Evolutionary conservation across 1,140 invertebrate genomes (phyloP).

Genomic region (Reticulitermes speratus): DNA sequence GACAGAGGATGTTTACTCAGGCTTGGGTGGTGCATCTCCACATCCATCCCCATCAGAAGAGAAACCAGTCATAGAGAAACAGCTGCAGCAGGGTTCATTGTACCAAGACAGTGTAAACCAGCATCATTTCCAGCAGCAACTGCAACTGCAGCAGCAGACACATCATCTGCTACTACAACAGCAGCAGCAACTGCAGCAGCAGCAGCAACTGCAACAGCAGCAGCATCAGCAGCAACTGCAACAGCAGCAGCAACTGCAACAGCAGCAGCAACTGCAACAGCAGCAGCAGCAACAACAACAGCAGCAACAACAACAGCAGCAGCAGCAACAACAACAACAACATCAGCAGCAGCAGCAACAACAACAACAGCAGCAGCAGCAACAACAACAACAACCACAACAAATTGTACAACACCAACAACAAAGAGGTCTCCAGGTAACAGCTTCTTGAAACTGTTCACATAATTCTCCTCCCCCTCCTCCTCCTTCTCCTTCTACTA

Average conservation of each 20-base stretch:
- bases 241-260: slow-evolving; percentile 29
- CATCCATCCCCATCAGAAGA: slow-evolving; percentile 46
- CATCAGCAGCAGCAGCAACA: no score
- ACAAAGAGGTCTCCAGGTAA: no score
- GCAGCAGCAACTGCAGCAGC: slow-evolving; percentile 29
- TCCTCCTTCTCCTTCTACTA: no score
- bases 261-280: slow-evolving; percentile 35
- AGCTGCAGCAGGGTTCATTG: slow-evolving; percentile 27
- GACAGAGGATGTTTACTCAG: slow-evolving; percentile 35
- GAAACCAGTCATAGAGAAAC: slow-evolving; percentile 39
- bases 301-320: background rate
- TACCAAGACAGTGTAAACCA: background rate
- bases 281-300: slow-evolving; percentile 36
- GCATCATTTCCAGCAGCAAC: slow-evolving; percentile 35
- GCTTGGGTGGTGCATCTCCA: slow-evolving; percentile 45
- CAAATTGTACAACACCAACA: no score
- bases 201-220: slow-evolving; percentile 31
- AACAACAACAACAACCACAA: background rate
- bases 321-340: slow-evolving; percentile 9
- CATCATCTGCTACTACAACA: slow-evolving; percentile 26
- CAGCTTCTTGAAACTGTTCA: no score
- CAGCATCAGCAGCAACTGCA: slow-evolving; percentile 18
- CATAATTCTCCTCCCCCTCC: no score
- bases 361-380: background rate
- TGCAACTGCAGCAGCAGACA: slow-evolving; percentile 34